Evolutionary conservation across 2,888 invertebrate species (phyloP), one percentile per base, ranked within the genome.

Genomic region (Aspidiotus rigidus): DNA sequence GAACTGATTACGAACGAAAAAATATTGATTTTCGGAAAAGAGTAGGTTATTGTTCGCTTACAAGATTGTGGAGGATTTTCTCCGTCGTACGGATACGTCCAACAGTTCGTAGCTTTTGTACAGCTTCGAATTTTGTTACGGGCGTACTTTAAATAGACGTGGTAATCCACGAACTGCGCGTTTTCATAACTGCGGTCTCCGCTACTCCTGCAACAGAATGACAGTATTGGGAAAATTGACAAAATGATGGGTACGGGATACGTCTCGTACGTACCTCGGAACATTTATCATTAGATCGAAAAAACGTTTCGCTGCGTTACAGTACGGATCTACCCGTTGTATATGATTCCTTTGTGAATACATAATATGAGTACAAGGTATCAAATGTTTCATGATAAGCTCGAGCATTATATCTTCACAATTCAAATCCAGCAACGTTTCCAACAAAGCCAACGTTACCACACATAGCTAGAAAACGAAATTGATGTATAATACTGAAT

Each of bases 361-460:
- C 86, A 88, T 86, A 39, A 91, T 84, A 79, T 91, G 90, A 16
- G 86, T 84, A 75, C 89, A 89, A 0, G 90, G 89, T 74, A 87
- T 83, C 73, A 97, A 81, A 77, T 93, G 87, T 76, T 90, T 91
- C 76, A 92, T 86, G 61, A 94, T 84, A 62, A 97, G 81, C 76
- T 95, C 93, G 74, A 94, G 81, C 90, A 98, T 92, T 60, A 97
- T 86, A 78, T 98, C 98, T 79, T 98, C 98, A 79, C 94, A 96
- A 79, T 95, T 91, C 72, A 97, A 81, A 75, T 91, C 89, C 64
- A 97, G 83, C 71, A 98, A 81, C 0, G 94, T 93, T 77, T 93
- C 90, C 79, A 98, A 91, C 11, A 98, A 80, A 0, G 93, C 88
- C 74, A 98, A 80, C 0, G 96, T 90, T 10, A 95, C 93, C 75